Evolutionary conservation across 2,888 invertebrate species (phyloP).

Genomic region (Tethea ocularis): DNA sequence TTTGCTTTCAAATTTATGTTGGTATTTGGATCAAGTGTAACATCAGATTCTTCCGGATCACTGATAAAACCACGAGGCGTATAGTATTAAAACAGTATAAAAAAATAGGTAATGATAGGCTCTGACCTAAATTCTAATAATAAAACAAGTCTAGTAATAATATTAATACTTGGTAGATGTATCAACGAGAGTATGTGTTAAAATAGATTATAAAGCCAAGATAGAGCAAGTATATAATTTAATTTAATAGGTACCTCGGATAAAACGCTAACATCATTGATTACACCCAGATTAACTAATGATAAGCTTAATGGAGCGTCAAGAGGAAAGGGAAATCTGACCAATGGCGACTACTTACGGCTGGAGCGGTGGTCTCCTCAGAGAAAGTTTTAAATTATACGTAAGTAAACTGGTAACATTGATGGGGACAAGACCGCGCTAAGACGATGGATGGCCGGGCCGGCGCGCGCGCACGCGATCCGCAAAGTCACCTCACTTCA

Average conservation of each 20-base stretch:
- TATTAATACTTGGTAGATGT: background rate
- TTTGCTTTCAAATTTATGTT: background rate
- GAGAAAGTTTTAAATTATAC: constrained; percentile 82
- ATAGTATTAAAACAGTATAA: background rate
- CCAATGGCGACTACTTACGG: constrained; percentile 44
- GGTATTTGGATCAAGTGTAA: background rate
- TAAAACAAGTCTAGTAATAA: background rate
- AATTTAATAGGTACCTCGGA: constrained; percentile 3
- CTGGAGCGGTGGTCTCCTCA: constrained; percentile 47
- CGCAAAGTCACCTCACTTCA: constrained; percentile 15
- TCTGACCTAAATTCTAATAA: background rate
- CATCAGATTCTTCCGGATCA: background rate
- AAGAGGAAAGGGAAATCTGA: constrained; percentile 69
- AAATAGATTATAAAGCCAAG: background rate
- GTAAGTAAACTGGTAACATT: constrained; percentile 71
- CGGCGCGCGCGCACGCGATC: constrained; percentile 17
- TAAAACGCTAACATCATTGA: constrained; percentile 4
- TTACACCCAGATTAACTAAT: constrained; percentile 25
- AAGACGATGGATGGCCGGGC: constrained; percentile 36
- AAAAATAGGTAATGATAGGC: background rate
- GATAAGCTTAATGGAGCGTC: constrained; percentile 60
- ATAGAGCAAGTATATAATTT: background rate
- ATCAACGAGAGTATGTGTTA: background rate
- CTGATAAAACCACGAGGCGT: background rate
- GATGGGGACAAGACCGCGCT: constrained; percentile 52